These are phyloP conservation scores for Eurytoma californica DNA, from an alignment of 2,888 invertebrate genomes.

Conservation along the genomic window DNA sequence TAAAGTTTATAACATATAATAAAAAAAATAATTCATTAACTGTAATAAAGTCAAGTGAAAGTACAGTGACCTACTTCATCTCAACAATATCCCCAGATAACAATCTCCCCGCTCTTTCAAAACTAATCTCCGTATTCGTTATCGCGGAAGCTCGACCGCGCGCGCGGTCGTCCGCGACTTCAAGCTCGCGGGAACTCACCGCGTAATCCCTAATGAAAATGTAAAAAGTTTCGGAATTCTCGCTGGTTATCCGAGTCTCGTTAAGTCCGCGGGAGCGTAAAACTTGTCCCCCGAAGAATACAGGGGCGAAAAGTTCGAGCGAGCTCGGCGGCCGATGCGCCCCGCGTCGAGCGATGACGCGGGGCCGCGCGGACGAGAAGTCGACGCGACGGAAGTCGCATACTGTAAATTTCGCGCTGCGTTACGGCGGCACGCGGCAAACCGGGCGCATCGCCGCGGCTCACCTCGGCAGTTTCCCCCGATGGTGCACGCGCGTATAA, in stretches of 20 bases:
- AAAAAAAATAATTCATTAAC: too few relatives aligned
- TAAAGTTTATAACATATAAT: too few relatives aligned
- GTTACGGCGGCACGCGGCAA: too few relatives aligned
- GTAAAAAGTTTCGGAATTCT: conserved; percentile 19
- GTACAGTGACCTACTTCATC: too few relatives aligned
- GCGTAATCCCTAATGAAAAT: conserved; percentile 34
- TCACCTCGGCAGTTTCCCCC: too few relatives aligned
- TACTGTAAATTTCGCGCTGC: conserved; percentile 8
- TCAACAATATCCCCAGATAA: too few relatives aligned
- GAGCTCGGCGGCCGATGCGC: not conserved
- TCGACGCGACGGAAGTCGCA: not conserved
- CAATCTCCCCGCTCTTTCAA: too few relatives aligned
- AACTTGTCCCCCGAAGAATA: conserved; percentile 1
- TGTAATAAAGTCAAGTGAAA: too few relatives aligned
- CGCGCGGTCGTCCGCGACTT: too few relatives aligned
- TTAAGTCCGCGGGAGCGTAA: not conserved
- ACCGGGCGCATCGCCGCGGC: too few relatives aligned
- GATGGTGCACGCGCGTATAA: not conserved
- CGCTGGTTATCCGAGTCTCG: not conserved
- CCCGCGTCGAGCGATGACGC: not conserved
- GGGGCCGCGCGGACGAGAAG: not conserved
- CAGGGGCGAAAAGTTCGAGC: not conserved
- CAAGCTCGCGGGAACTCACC: not conserved
- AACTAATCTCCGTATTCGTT: too few relatives aligned
- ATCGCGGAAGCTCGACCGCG: too few relatives aligned